Conservation (phyloP, 2,797 vertebrate genomes). For the Botia kubotai region DNA sequence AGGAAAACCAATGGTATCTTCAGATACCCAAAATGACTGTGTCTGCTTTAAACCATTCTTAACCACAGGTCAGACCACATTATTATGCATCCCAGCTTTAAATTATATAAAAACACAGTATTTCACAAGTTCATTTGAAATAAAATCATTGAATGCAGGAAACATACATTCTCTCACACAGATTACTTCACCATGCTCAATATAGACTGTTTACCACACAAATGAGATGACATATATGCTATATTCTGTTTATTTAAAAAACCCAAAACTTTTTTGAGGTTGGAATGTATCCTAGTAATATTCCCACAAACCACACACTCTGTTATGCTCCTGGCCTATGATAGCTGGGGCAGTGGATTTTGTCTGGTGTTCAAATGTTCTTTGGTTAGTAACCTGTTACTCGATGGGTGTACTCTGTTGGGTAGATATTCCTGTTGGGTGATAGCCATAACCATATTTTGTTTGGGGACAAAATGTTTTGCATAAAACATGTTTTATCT, state of each 20-base stretch:
- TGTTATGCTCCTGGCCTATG: constrained; percentile 1
- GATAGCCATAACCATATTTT: background rate
- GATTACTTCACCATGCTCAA: constrained; percentile 10
- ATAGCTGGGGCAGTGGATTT: background rate
- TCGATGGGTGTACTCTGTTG: background rate
- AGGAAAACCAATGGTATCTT: constrained; percentile 27
- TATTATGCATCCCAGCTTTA: constrained; percentile 31
- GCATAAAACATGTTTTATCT: background rate
- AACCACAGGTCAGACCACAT: constrained; percentile 26
- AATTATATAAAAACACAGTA: constrained; percentile 18
- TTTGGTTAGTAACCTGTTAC: background rate
- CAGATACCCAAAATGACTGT: constrained; percentile 14
- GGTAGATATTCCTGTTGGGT: background rate
- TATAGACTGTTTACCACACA: constrained; percentile 16
- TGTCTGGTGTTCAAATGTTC: background rate
- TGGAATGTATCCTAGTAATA: constrained; percentile 20
- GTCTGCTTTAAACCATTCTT: background rate
- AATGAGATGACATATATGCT: constrained; percentile 21
- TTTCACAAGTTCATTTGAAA: constrained; percentile 22
- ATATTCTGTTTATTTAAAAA: constrained; percentile 2
- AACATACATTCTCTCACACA: constrained; percentile 22
- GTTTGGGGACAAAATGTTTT: background rate
- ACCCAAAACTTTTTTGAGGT: constrained; percentile 27
- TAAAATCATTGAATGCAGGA: constrained; percentile 8
- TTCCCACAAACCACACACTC: constrained; percentile 21